Conservation (phyloP, 2,797 vertebrate genomes). For the Graptemys geographica region DNA sequence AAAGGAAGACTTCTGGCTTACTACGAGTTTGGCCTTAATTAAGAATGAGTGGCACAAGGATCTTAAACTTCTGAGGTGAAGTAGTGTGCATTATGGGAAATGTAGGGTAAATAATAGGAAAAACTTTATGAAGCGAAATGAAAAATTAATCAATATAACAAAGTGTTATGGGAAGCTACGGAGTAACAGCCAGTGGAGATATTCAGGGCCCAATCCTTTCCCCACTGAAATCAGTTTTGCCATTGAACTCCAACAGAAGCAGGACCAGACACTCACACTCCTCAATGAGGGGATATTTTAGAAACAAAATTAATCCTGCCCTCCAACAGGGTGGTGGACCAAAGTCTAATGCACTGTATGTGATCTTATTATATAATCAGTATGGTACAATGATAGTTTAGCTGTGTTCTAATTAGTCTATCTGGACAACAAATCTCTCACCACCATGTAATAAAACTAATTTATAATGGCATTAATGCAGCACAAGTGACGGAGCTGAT, state of each 20-base stretch:
- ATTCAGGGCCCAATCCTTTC: background rate
- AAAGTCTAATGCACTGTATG: background rate
- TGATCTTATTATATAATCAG: background rate
- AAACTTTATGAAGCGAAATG: background rate
- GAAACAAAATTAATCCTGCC: background rate
- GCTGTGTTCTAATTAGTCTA: background rate
- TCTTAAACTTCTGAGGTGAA: background rate
- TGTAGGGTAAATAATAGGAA: background rate
- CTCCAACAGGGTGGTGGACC: background rate
- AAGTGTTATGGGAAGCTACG: background rate
- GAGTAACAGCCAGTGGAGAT: background rate
- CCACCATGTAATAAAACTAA: background rate
- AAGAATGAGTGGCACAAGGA: background rate
- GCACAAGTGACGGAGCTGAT: background rate
- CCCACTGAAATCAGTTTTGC: constrained; percentile 2
- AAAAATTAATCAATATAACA: background rate
- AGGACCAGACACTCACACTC: background rate
- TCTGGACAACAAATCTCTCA: background rate
- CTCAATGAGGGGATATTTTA: background rate
- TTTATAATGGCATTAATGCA: background rate
- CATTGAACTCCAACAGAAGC: constrained; percentile 1
- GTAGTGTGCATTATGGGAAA: background rate
- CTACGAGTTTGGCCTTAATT: background rate
- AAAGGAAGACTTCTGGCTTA: background rate
- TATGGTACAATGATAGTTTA: background rate